Percentiles rank a stretch among this genome's conserved stretches.
Evolutionary conservation across 2,113 vertebrate species (phyloP).

Genomic region (Variabilichromis moorii): DNA sequence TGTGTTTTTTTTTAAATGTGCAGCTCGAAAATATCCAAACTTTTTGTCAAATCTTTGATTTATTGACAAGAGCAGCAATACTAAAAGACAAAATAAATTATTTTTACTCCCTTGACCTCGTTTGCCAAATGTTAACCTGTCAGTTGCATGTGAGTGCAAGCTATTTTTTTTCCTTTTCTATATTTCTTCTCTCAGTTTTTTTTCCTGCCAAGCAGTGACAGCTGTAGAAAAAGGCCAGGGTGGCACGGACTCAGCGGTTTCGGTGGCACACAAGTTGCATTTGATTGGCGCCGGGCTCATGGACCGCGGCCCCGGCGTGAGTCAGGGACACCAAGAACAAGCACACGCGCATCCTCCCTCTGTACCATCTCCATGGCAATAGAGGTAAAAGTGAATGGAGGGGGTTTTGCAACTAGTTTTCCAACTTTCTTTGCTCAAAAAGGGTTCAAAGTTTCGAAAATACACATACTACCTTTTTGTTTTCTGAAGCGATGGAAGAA

Average conservation of each 20-base stretch:
- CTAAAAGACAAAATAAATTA: not conserved
- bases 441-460: not conserved
- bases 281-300: slow-evolving; percentile 62
- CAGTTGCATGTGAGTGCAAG: not conserved
- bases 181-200: not conserved
- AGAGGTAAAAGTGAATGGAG: not conserved
- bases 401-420: not conserved
- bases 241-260: slow-evolving; percentile 46
- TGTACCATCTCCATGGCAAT: slow-evolving; percentile 27
- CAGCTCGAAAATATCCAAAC: not conserved
- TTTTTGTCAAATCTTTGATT: slow-evolving; percentile 27
- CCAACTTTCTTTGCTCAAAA: not conserved
- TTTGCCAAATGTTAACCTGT: slow-evolving; percentile 18
- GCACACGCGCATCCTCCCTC: not conserved
- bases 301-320: slow-evolving; percentile 24
- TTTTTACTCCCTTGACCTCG: not conserved
- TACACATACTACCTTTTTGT: not conserved
- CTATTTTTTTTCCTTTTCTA: not conserved
- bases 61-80: slow-evolving; percentile 34
- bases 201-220: slow-evolving; percentile 33
- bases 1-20: not conserved
- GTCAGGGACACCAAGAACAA: slow-evolving; percentile 22
- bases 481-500: not conserved
- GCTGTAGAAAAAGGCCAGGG: slow-evolving; percentile 32
- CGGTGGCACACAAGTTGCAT: slow-evolving; percentile 34